phyloP scores from a whole-genome alignment of 2,113 vertebrate species.

The Tyto alba region DNA sequence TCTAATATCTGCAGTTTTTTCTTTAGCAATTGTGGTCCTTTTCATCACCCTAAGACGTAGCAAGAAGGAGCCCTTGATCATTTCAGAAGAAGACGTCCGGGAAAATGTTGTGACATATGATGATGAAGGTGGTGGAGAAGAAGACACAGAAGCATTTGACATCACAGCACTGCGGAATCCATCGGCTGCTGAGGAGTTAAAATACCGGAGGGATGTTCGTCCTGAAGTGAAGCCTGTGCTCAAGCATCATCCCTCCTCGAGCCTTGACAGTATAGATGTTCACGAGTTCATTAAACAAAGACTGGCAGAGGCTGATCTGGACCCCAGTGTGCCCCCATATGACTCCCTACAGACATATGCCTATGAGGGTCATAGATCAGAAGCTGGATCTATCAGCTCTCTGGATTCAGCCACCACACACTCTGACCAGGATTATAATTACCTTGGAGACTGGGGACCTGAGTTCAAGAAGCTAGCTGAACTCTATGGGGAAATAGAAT shows the following conservation, averaged over 20 bases:
- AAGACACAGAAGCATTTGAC: conserved; percentile 97
- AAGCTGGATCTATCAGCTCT: conserved; percentile 90
- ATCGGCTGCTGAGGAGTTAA: conserved; percentile 88
- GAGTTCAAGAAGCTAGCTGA: conserved; percentile 94
- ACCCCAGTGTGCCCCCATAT: conserved; percentile 89
- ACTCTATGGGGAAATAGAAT: conserved; percentile 89
- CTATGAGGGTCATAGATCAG: conserved; percentile 91
- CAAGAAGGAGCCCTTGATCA: conserved; percentile 93
- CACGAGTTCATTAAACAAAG: conserved; percentile 89
- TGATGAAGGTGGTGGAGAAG: conserved; percentile 93
- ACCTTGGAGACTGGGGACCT: conserved; percentile 90
- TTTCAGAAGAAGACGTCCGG: conserved; percentile 92
- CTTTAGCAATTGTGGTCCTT: conserved; percentile 90
- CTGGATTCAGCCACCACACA: conserved; percentile 85
- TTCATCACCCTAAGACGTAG: conserved; percentile 90
- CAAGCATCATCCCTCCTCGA: conserved; percentile 67
- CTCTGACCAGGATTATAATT: conserved; percentile 86
- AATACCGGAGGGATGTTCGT: conserved; percentile 86
- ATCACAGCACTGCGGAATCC: conserved; percentile 92
- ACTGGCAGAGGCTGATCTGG: conserved; percentile 89
- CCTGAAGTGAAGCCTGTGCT: conserved; percentile 76
- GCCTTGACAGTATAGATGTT: conserved; percentile 82
- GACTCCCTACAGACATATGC: conserved; percentile 98
- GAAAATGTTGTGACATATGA: conserved; percentile 98
- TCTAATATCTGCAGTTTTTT: conserved; percentile 57